phyloP scores from a whole-genome alignment of 2,113 vertebrate genomes.

The Dendropsophus ebraccatus region DNA sequence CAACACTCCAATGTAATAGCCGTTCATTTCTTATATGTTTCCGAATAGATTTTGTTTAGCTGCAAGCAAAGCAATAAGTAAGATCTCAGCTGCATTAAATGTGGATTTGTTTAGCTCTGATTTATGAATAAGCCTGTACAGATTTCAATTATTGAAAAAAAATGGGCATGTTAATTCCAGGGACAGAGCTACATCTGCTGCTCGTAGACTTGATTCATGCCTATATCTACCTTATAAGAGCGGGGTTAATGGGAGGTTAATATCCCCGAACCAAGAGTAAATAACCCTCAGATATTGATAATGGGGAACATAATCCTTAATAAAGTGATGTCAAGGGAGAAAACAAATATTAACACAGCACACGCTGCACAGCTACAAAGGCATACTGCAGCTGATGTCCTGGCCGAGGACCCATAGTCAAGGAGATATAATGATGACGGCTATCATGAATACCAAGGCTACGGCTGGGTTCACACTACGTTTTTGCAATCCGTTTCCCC shows the following conservation, averaged over 20 bases:
- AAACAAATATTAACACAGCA: neutral
- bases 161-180: constrained; percentile 26
- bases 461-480: no score
- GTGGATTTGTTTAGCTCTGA: constrained; percentile 41
- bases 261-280: constrained; percentile 4
- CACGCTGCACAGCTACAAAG: neutral
- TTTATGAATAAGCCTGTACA: constrained; percentile 39
- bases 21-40: constrained; percentile 25
- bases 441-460: neutral
- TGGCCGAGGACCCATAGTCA: no score
- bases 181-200: neutral
- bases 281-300: constrained; percentile 24
- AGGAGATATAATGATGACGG: no score
- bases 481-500: no score
- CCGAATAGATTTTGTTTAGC: constrained; percentile 43
- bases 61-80: constrained; percentile 45
- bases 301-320: neutral
- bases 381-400: neutral
- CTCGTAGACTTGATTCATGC: constrained; percentile 16
- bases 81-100: constrained; percentile 49
- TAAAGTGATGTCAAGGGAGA: neutral
- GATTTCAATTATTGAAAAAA: constrained; percentile 43
- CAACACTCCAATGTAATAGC: neutral
- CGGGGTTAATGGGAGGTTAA: constrained; percentile 46
- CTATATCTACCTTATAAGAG: neutral